phyloP scores from a whole-genome alignment of 2,113 vertebrate genomes.

The Dasyprocta punctata region DNA sequence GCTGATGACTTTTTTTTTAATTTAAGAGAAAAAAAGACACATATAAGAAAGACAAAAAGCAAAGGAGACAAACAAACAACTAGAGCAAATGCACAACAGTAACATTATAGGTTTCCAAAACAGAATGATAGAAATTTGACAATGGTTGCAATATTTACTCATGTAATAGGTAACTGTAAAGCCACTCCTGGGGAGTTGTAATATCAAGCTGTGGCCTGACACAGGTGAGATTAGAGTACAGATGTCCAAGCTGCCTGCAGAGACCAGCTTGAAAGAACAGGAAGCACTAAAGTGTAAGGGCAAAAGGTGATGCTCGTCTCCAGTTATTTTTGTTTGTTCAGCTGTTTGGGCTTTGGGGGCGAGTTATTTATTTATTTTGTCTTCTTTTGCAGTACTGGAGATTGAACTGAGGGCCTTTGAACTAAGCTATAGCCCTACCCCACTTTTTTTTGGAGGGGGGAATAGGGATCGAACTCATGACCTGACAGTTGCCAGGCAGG shows the following conservation, averaged over 20 bases:
- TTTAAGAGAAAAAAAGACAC: no score
- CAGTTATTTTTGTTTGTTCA: background rate
- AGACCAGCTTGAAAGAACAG: background rate
- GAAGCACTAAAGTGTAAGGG: background rate
- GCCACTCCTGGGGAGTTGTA: background rate
- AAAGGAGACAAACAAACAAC: no score
- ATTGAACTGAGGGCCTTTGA: background rate
- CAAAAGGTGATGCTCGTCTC: background rate
- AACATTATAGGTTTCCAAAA: no score
- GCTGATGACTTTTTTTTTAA: no score
- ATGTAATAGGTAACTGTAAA: background rate
- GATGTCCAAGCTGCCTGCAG: background rate
- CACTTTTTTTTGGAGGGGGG: no score
- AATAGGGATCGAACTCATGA: no score
- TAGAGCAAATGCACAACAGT: no score
- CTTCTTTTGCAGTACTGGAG: background rate
- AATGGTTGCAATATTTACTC: no score
- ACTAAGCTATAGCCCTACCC: background rate
- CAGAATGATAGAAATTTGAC: no score
- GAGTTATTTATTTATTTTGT: background rate
- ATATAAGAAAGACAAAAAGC: no score
- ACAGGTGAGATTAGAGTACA: background rate
- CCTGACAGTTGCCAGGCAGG: no score
- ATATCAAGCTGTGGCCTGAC: background rate
- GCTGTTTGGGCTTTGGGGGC: background rate